Evolutionary conservation across 2,888 invertebrate genomes (phyloP).

Genomic region (Agonum fuliginosum): DNA sequence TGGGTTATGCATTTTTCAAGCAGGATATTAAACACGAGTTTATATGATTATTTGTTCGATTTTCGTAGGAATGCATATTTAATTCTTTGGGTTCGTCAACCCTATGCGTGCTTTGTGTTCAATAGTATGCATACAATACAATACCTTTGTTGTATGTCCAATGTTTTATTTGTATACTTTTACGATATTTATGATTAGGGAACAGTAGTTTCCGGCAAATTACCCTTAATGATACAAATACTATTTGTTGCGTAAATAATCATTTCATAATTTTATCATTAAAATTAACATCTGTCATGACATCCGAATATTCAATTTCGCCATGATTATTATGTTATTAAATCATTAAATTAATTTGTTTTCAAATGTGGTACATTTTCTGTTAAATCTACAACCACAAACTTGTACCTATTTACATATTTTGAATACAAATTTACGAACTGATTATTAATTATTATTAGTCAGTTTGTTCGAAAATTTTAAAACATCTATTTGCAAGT

Average conservation of each 20-base stretch:
- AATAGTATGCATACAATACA: background rate
- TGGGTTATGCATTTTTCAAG: background rate
- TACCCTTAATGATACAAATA: background rate
- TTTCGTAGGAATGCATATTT: background rate
- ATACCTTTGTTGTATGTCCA: too few species aligned
- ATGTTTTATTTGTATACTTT: conserved; percentile 2
- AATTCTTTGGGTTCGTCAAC: background rate
- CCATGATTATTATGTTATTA: too few species aligned
- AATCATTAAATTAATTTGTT: too few species aligned
- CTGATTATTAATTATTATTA: too few species aligned
- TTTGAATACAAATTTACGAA: too few species aligned
- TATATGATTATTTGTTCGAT: conserved; percentile 5
- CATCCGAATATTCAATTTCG: too few species aligned
- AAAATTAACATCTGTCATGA: too few species aligned
- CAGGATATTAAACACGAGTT: background rate
- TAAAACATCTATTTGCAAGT: too few species aligned
- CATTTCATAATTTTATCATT: background rate
- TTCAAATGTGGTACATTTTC: too few species aligned
- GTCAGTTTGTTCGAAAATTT: too few species aligned
- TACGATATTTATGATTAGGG: background rate
- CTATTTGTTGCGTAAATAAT: background rate
- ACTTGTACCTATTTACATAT: too few species aligned
- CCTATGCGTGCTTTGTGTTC: background rate
- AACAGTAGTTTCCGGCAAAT: background rate
- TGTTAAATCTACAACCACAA: too few species aligned